Evolutionary conservation across 2,113 vertebrate genomes (phyloP).

Genomic region (Rhinichthys klamathensis): DNA sequence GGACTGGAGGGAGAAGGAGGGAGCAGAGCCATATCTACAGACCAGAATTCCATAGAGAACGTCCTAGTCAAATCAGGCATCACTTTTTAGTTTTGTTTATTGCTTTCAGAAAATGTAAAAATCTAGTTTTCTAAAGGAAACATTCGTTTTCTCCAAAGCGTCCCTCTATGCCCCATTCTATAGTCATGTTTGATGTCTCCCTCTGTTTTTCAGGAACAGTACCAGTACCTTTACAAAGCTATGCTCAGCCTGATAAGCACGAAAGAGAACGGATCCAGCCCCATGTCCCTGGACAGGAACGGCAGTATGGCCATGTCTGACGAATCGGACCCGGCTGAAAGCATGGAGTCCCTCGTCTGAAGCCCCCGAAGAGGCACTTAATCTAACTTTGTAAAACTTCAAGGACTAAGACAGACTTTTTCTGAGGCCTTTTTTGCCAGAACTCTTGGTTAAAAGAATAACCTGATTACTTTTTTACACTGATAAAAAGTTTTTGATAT

Average conservation of each 20-base stretch:
- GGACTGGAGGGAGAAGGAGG: neutral
- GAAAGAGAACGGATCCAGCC: constrained; percentile 83
- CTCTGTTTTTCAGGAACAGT: constrained; percentile 85
- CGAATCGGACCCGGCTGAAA: constrained; percentile 88
- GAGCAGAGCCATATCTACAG: neutral
- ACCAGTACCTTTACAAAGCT: constrained; percentile 93
- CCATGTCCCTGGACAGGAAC: constrained; percentile 84
- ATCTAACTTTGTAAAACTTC: constrained; percentile 85
- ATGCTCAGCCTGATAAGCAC: constrained; percentile 93
- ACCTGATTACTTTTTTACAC: constrained; percentile 99
- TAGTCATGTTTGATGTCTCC: constrained; percentile 21
- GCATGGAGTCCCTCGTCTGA: constrained; percentile 94
- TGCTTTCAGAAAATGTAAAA: too few relatives aligned
- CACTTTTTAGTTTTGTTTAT: too few relatives aligned
- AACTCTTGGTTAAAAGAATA: constrained; percentile 95
- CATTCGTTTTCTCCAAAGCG: neutral
- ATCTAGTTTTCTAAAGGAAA: neutral
- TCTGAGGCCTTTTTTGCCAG: constrained; percentile 99
- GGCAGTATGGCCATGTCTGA: constrained; percentile 85
- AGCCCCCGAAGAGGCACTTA: constrained; percentile 76
- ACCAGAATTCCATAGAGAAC: too few relatives aligned
- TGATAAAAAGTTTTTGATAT: constrained; percentile 99
- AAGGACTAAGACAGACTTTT: constrained; percentile 91
- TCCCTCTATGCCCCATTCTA: neutral
- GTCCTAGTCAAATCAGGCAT: neutral